Evolutionary conservation across 1,140 invertebrate species (phyloP).

Genomic region (Drosophila triauraria): DNA sequence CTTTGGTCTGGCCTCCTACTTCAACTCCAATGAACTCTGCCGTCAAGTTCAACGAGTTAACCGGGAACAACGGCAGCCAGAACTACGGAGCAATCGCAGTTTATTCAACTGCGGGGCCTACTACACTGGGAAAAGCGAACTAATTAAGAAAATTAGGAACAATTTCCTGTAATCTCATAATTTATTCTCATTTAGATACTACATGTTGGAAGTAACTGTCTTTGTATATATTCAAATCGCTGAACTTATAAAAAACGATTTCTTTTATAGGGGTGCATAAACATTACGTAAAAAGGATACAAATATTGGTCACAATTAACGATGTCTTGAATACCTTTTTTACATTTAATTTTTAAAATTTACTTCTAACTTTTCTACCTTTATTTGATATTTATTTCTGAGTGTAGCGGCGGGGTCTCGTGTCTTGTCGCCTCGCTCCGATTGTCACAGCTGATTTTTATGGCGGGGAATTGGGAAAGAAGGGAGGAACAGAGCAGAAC

Average conservation of each 20-base stretch:
- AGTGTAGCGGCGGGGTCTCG: slow-evolving; percentile 23
- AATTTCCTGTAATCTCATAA: too few relatives aligned
- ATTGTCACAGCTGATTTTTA: slow-evolving; percentile 69
- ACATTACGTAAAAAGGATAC: too few relatives aligned
- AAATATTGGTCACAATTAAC: too few relatives aligned
- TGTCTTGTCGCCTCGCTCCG: slow-evolving; percentile 33
- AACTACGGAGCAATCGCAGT: slow-evolving; percentile 52
- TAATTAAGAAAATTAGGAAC: too few relatives aligned
- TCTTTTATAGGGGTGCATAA: too few relatives aligned
- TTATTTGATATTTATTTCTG: background rate
- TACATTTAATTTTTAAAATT: too few relatives aligned
- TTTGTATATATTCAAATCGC: too few relatives aligned
- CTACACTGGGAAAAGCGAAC: slow-evolving; percentile 4
- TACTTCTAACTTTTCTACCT: too few relatives aligned
- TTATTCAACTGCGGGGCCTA: slow-evolving; percentile 63
- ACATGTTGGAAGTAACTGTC: too few relatives aligned
- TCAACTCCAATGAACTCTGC: slow-evolving; percentile 68
- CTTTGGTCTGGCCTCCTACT: slow-evolving; percentile 7
- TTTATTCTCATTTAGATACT: too few relatives aligned
- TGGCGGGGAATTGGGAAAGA: background rate
- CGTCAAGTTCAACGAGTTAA: slow-evolving; percentile 70
- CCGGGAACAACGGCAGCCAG: slow-evolving; percentile 39
- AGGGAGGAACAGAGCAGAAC: background rate
- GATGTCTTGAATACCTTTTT: too few relatives aligned
- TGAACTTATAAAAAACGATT: too few relatives aligned